Evolutionary conservation across 2,113 vertebrate species (phyloP).

Genomic region (Rhizomys pruinosus): DNA sequence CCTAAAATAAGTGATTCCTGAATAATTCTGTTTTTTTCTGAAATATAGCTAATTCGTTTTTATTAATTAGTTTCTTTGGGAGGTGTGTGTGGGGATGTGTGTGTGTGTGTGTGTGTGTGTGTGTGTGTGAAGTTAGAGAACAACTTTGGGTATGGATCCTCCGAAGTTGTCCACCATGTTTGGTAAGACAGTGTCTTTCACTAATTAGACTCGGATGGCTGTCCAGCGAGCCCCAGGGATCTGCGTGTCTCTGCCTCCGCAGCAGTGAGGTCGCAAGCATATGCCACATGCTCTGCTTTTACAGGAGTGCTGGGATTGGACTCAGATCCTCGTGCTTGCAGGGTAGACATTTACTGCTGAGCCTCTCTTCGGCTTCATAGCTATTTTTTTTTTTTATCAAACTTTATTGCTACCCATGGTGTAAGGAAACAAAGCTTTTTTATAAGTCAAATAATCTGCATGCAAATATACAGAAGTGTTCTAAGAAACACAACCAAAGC

Average conservation of each 20-base stretch:
- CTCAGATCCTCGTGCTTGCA: background rate
- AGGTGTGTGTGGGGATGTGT: too few relatives aligned
- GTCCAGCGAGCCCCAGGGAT: background rate
- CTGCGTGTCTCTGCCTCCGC: background rate
- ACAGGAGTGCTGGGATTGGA: background rate
- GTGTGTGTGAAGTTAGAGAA: background rate
- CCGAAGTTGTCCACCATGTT: background rate
- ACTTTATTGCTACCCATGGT: background rate
- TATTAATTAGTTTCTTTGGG: background rate
- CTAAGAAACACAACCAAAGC: conserved; percentile 12
- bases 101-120: background rate
- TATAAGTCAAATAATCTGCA: conserved; percentile 14
- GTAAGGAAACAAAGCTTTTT: background rate
- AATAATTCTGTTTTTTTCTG: conserved; percentile 30
- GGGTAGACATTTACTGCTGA: background rate
- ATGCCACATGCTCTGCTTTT: background rate
- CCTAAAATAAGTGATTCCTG: conserved; percentile 35
- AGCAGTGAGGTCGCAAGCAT: background rate
- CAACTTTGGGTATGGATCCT: background rate
- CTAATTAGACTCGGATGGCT: background rate
- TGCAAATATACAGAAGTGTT: conserved; percentile 18
- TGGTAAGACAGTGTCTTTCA: background rate
- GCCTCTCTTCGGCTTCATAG: background rate
- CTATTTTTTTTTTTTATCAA: background rate
- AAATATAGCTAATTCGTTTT: background rate